phyloP scores from a whole-genome alignment of 1,140 invertebrate genomes.

The Scylla paramamosain region DNA sequence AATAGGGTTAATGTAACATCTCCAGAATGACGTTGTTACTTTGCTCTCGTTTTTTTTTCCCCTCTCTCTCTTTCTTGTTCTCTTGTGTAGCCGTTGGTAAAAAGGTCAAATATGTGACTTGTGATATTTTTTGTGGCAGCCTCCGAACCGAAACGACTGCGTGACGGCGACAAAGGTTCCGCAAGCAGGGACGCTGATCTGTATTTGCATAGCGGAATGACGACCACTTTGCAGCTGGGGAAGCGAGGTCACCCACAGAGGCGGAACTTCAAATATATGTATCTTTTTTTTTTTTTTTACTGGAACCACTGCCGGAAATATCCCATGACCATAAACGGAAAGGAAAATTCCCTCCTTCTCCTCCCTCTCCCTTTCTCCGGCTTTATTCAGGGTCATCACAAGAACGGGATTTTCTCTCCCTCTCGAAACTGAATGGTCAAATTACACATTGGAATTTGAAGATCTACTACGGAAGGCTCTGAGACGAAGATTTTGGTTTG shows the following conservation, averaged over 20 bases:
- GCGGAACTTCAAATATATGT: background rate
- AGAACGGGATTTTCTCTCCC: no score
- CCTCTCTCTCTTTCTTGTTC: background rate
- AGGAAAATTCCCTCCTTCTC: no score
- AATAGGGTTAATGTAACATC: no score
- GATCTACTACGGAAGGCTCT: no score
- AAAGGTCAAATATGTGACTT: background rate
- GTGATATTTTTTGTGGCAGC: background rate
- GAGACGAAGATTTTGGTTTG: no score
- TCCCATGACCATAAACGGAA: no score
- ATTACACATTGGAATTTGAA: no score
- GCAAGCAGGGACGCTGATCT: background rate
- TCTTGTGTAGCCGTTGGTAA: no score
- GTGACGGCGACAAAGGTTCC: background rate
- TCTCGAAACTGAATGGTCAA: no score
- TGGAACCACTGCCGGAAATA: no score
- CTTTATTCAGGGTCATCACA: no score
- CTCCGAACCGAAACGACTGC: background rate
- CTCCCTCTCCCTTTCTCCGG: no score
- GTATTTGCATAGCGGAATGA: background rate
- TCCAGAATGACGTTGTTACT: background rate
- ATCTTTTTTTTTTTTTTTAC: background rate
- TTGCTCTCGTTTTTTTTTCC: background rate
- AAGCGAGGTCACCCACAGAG: background rate
- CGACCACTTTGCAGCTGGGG: background rate